Base-by-base conservation (phyloP, 2,888 invertebrate genomes). In the Oxystoma pomonae region DNA sequence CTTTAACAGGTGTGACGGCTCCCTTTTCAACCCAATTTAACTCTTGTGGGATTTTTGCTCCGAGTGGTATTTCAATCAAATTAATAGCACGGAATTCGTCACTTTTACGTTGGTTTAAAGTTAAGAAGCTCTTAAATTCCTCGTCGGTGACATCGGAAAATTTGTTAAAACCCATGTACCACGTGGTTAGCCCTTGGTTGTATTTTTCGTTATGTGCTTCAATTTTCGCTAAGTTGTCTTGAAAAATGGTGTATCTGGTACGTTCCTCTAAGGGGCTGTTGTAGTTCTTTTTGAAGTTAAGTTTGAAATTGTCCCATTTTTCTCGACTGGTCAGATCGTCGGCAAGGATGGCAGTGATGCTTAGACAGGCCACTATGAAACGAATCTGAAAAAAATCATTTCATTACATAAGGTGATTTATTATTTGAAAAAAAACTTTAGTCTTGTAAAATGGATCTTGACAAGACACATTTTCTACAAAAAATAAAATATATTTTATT, bases 1-100 rank as follows among this genome's bases (percentile, higher is more conserved):
- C 90, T 81, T 96, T 96, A 68, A 96, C 83, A 0, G 84, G 86
- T 16, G 95, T 95, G 65, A 96, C 96, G 67, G 92, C 93, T 56
- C 95, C 95, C 68, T 87, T 77, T 62, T 82, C 76, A 74, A 94
- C 86, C 96, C 96, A 96, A 81, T 96, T 95, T 58, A 95, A 89
- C 56, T 82, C 74, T 35, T 85, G 82, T 12, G 95, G 92, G 63
- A 90, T 64, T 62, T 83, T 73, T 53, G 91, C 88, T 7, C 51
- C 20, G 16, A 50, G 12, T 5, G 59, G 51, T 12, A 35, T 3
- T 12, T 35, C 35, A 35, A 35, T 7, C 12, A 12, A 7, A 7
- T 35, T 3, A 35, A 35, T 12, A 7, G 35, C 12, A 35, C 35
- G 35, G 35, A 7, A 7, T 35, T 35, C 35, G 12, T 3, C 35